Conservation (phyloP, 2,888 invertebrate species). For the Quadroppia sp. region DNA sequence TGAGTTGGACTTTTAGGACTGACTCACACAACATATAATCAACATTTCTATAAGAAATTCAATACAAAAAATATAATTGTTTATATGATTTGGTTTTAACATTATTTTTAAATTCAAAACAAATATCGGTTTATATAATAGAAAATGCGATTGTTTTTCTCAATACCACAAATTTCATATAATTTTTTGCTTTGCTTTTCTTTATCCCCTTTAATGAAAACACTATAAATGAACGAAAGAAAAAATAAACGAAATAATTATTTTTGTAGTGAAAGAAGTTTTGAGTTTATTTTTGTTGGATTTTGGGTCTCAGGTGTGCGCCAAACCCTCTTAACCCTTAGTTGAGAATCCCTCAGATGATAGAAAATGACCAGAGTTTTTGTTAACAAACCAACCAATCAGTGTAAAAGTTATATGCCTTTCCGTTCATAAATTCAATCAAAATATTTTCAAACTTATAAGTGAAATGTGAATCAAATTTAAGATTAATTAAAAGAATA, state of each 20-base stretch:
- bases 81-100: no score
- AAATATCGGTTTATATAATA: no score
- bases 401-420: no score
- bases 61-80: no score
- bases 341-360: slow-evolving; percentile 2
- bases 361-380: slow-evolving; percentile 9
- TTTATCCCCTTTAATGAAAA: slow-evolving; percentile 14
- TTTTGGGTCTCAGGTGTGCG: slow-evolving; percentile 18
- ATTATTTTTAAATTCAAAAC: no score
- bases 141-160: not conserved
- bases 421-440: no score
- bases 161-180: not conserved
- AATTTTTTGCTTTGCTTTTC: not conserved
- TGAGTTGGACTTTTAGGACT: not conserved
- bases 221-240: not conserved
- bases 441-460: no score
- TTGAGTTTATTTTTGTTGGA: not conserved
- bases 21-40: not conserved
- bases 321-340: not conserved
- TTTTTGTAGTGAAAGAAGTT: not conserved
- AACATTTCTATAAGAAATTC: not conserved
- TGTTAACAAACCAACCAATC: no score
- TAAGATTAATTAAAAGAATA: no score
- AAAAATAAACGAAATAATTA: not conserved
- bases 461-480: no score